Conservation (phyloP, 2,797 vertebrate species). For the Spea hammondii region DNA sequence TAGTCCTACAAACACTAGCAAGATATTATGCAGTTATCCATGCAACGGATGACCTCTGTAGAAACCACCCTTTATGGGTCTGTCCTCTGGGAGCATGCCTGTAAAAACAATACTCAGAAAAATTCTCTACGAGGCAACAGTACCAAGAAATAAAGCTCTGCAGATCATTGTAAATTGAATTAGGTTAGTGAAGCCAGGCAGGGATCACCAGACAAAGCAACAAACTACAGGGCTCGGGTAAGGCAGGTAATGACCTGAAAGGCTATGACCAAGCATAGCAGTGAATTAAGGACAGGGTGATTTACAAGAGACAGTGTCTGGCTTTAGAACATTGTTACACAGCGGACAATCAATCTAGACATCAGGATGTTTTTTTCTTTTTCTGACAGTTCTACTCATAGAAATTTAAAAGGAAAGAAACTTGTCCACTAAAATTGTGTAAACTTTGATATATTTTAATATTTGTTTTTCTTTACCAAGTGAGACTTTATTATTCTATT, state of each 20-base stretch:
- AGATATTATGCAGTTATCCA: conserved; percentile 43
- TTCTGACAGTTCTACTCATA: too few relatives aligned
- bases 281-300: conserved; percentile 38
- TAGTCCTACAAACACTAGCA: conserved; percentile 2
- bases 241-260: conserved; percentile 37
- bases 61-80: conserved; percentile 27
- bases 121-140: conserved; percentile 30
- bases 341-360: neutral
- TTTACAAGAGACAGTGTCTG: conserved; percentile 9
- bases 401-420: too few relatives aligned
- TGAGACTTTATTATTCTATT: too few relatives aligned
- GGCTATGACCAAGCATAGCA: conserved; percentile 30
- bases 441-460: too few relatives aligned
- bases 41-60: conserved; percentile 34
- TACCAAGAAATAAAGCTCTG: conserved; percentile 31
- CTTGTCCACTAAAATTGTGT: too few relatives aligned
- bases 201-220: conserved; percentile 37
- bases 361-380: too few relatives aligned
- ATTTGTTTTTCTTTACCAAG: too few relatives aligned
- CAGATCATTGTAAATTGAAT: conserved; percentile 36
- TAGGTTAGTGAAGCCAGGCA: conserved; percentile 27
- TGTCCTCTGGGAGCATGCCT: conserved; percentile 24
- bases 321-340: neutral
- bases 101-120: conserved; percentile 38
- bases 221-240: conserved; percentile 24